Evolutionary conservation across 2,113 vertebrate genomes (phyloP).

Genomic region (Brachionichthys hirsutus): DNA sequence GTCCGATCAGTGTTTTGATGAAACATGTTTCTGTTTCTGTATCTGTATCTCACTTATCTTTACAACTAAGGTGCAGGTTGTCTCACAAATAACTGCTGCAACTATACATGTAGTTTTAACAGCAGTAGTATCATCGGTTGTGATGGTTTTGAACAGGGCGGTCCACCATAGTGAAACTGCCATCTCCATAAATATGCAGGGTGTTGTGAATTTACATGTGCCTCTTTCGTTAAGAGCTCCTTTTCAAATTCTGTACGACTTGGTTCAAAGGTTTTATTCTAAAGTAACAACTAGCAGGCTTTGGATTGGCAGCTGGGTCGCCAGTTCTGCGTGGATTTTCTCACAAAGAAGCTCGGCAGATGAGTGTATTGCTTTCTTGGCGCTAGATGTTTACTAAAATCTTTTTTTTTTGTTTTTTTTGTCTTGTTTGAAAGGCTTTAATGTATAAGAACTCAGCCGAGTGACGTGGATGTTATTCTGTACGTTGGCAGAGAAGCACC

Average conservation of each 20-base stretch:
- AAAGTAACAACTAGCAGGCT: slow-evolving; percentile 18
- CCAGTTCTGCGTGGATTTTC: slow-evolving; percentile 51
- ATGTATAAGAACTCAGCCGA: not conserved
- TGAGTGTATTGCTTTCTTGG: slow-evolving; percentile 10
- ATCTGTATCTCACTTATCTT: slow-evolving; percentile 43
- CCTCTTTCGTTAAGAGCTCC: slow-evolving; percentile 58
- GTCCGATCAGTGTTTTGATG: slow-evolving; percentile 46
- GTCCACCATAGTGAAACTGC: slow-evolving; percentile 60
- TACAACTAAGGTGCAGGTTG: slow-evolving; percentile 39
- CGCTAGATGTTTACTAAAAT: slow-evolving; percentile 40
- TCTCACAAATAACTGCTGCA: slow-evolving; percentile 64
- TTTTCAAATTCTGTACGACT: slow-evolving; percentile 53
- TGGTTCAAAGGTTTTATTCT: slow-evolving; percentile 17
- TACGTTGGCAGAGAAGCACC: slow-evolving; percentile 5
- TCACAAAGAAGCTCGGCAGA: slow-evolving; percentile 14
- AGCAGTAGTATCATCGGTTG: slow-evolving; percentile 33
- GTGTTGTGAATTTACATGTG: slow-evolving; percentile 60
- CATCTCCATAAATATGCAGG: slow-evolving; percentile 56
- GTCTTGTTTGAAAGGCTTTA: slow-evolving; percentile 25
- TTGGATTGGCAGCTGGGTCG: slow-evolving; percentile 68
- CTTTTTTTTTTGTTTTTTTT: slow-evolving; percentile 38
- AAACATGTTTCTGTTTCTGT: slow-evolving; percentile 30
- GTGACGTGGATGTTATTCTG: slow-evolving; percentile 3
- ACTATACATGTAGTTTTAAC: slow-evolving; percentile 18
- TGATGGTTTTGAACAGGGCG: slow-evolving; percentile 25